Evolutionary conservation across 2,888 invertebrate species (phyloP).

Genomic region (Lepidochrysops patricia): DNA sequence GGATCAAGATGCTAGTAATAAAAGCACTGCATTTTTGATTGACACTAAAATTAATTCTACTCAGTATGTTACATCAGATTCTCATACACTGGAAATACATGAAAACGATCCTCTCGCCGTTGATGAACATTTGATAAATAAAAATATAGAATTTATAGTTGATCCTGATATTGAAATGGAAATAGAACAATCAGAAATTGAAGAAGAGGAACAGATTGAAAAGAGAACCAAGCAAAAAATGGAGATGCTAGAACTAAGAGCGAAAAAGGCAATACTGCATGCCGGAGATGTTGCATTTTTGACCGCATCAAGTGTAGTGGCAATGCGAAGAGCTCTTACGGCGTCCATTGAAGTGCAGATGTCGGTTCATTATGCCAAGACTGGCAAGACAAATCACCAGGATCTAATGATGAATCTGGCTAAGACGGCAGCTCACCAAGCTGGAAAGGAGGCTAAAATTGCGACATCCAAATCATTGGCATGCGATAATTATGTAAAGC

Average conservation of each 20-base stretch:
- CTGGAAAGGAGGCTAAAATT: slow-evolving; percentile 64
- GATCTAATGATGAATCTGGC: slow-evolving; percentile 69
- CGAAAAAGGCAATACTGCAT: slow-evolving; percentile 64
- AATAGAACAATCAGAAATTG: slow-evolving; percentile 52
- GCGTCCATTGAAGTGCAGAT: slow-evolving; percentile 67
- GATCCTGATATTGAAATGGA: slow-evolving; percentile 59
- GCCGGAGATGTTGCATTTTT: slow-evolving; percentile 68
- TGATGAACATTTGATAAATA: slow-evolving; percentile 55
- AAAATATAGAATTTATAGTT: slow-evolving; percentile 41
- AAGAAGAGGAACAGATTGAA: slow-evolving; percentile 45
- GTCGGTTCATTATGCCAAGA: slow-evolving; percentile 61
- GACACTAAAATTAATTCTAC: slow-evolving; percentile 48
- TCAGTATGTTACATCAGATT: slow-evolving; percentile 36
- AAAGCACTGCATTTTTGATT: slow-evolving; percentile 44
- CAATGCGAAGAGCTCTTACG: slow-evolving; percentile 59
- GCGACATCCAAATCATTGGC: slow-evolving; percentile 60
- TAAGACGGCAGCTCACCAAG: slow-evolving; percentile 66
- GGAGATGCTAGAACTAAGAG: slow-evolving; percentile 57
- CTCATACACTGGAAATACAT: slow-evolving; percentile 40
- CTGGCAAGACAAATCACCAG: slow-evolving; percentile 63
- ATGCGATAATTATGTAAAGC: slow-evolving; percentile 57
- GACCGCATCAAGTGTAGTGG: slow-evolving; percentile 64
- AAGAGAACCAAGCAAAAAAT: slow-evolving; percentile 53
- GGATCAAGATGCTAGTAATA: slow-evolving; percentile 37
- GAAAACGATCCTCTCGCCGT: slow-evolving; percentile 44